Conservation (phyloP, 1,140 invertebrate genomes). For the Drosophila malerkotliana region DNA sequence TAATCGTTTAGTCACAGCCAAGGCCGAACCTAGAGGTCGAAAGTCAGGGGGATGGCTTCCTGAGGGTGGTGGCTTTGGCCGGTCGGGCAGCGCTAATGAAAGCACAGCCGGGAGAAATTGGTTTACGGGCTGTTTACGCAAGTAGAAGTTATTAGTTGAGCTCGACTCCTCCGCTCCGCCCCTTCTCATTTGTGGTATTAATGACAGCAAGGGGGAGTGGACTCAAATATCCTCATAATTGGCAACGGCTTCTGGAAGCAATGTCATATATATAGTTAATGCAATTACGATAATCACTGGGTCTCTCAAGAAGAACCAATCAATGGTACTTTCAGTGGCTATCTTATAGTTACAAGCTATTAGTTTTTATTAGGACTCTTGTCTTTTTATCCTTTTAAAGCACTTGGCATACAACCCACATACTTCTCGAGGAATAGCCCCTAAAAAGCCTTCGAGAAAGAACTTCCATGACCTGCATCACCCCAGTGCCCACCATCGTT, state of each 20-base stretch:
- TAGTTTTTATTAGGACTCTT: neutral
- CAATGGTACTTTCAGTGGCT: neutral
- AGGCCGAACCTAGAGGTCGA: slow-evolving; percentile 10
- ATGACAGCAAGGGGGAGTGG: slow-evolving; percentile 44
- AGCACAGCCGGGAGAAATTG: slow-evolving; percentile 58
- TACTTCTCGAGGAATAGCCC: neutral
- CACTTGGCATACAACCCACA: neutral
- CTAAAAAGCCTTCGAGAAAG: slow-evolving; percentile 4
- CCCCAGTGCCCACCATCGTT: neutral
- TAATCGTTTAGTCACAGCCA: slow-evolving; percentile 50
- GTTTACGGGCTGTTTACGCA: slow-evolving; percentile 65
- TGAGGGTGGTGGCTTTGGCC: slow-evolving; percentile 23
- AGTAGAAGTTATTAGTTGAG: slow-evolving; percentile 73
- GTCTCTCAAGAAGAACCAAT: neutral
- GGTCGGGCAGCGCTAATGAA: slow-evolving; percentile 73
- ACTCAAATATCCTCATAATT: slow-evolving; percentile 65
- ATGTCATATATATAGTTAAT: slow-evolving; percentile 33
- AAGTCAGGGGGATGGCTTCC: neutral
- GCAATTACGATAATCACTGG: slow-evolving; percentile 20
- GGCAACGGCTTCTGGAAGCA: slow-evolving; percentile 42
- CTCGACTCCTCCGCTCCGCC: slow-evolving; percentile 12
- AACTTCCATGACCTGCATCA: slow-evolving; percentile 5
- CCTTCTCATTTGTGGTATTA: slow-evolving; percentile 72
- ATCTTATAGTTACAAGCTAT: neutral
- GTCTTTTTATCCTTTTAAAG: neutral